phyloP scores from a whole-genome alignment of 2,888 invertebrate genomes.

The Prostheceraeus crozeri region DNA sequence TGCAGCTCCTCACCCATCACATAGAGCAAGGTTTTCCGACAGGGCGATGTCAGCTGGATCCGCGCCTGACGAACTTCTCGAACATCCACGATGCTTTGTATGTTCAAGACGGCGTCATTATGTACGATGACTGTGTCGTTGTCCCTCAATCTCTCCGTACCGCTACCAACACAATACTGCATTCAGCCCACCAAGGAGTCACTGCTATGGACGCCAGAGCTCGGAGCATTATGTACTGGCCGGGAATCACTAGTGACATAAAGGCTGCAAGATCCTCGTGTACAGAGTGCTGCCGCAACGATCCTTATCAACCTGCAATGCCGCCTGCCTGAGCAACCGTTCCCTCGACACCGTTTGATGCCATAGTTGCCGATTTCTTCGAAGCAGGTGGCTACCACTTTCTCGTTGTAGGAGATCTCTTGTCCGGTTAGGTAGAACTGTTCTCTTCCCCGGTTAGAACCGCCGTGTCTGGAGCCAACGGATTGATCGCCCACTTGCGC shows the following conservation, averaged over 20 bases:
- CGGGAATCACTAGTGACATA: constrained; percentile 43
- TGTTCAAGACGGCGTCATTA: not conserved
- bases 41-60: not conserved
- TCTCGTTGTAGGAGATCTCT: constrained; percentile 41
- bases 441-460: constrained; percentile 4
- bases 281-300: constrained; percentile 9
- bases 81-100: constrained; percentile 4
- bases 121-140: constrained; percentile 13
- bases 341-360: constrained; percentile 36
- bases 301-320: not conserved
- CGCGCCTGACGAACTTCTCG: not conserved
- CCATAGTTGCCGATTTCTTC: constrained; percentile 40
- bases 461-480: constrained; percentile 39
- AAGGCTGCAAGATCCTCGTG: not conserved
- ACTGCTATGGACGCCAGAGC: constrained; percentile 35
- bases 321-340: no score
- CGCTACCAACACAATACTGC: not conserved
- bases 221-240: constrained; percentile 43
- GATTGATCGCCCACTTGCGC: constrained; percentile 39
- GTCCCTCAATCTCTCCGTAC: not conserved
- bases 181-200: constrained; percentile 12
- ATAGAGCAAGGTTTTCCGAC: not conserved
- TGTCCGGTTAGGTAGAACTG: constrained; percentile 41
- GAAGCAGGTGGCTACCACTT: constrained; percentile 39
- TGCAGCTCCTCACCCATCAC: not conserved